Evolutionary conservation across 2,888 invertebrate genomes (phyloP).

Genomic region (Andrena flavipes): DNA sequence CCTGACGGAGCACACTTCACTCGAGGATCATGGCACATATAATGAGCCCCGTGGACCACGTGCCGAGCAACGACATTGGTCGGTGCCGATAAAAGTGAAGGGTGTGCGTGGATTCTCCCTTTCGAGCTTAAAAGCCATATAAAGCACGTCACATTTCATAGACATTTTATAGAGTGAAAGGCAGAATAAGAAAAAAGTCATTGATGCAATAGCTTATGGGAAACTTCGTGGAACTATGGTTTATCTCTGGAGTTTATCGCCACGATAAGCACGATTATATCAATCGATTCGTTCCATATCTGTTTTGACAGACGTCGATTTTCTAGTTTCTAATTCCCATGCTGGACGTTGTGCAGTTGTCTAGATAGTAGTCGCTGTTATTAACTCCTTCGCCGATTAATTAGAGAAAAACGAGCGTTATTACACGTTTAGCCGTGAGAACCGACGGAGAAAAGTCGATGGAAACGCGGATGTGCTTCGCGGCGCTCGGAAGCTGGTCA

Average conservation of each 20-base stretch:
- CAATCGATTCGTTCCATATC: conserved; percentile 5
- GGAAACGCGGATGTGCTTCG: conserved; percentile 16
- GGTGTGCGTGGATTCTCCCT: conserved; percentile 44
- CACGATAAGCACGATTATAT: no score
- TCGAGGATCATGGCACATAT: conserved; percentile 66
- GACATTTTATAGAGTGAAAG: background rate
- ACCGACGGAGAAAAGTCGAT: conserved; percentile 32
- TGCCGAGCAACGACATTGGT: conserved; percentile 15
- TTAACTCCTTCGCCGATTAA: background rate
- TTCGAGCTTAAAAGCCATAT: conserved; percentile 29
- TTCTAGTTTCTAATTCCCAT: conserved; percentile 20
- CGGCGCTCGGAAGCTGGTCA: conserved; percentile 33
- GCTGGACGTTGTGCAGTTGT: conserved; percentile 6
- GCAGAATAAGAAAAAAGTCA: background rate
- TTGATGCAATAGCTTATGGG: no score
- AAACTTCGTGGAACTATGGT: no score
- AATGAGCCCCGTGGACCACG: conserved; percentile 69
- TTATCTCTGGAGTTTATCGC: no score
- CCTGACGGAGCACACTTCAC: conserved; percentile 66
- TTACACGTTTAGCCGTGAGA: conserved; percentile 29
- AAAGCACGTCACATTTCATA: background rate
- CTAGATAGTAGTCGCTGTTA: conserved; percentile 4
- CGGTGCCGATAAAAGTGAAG: conserved; percentile 55
- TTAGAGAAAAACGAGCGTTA: conserved; percentile 30
- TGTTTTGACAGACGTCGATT: background rate